Conservation (phyloP, 2,797 vertebrate species). For the Eulemur albifrons region DNA sequence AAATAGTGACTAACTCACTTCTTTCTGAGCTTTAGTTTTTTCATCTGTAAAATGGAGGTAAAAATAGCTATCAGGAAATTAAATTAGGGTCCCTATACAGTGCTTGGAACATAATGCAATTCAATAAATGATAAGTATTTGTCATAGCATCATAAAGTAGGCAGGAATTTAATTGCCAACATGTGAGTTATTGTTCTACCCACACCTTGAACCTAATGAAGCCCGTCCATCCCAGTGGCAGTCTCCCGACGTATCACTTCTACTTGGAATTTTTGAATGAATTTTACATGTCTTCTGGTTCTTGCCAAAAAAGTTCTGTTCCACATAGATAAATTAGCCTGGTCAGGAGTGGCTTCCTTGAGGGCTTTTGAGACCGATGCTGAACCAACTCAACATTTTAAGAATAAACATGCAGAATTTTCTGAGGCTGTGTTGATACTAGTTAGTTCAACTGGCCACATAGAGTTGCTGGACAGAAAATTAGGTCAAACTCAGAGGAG, state of each 20-base stretch:
- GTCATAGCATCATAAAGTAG: neutral
- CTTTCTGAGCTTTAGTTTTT: conserved; percentile 8
- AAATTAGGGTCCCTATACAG: neutral
- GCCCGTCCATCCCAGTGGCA: neutral
- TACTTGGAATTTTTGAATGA: neutral
- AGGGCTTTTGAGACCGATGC: neutral
- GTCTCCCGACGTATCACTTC: neutral
- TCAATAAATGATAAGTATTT: neutral
- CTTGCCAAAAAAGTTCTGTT: neutral
- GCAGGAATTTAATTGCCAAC: neutral
- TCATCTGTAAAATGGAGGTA: neutral
- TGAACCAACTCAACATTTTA: neutral
- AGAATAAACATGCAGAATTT: neutral
- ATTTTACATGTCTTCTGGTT: neutral
- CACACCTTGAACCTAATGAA: neutral
- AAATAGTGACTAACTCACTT: neutral
- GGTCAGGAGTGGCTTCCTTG: neutral
- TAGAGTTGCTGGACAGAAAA: neutral
- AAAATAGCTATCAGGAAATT: conserved; percentile 5
- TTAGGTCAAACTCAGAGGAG: neutral
- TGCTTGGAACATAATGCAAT: neutral
- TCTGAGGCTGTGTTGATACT: neutral
- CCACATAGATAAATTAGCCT: neutral
- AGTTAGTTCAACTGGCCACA: neutral
- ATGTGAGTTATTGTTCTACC: neutral